These are phyloP conservation scores for Trichomycterus rosablanca DNA, from an alignment of 2,113 vertebrate genomes.

Conservation along the genomic window DNA sequence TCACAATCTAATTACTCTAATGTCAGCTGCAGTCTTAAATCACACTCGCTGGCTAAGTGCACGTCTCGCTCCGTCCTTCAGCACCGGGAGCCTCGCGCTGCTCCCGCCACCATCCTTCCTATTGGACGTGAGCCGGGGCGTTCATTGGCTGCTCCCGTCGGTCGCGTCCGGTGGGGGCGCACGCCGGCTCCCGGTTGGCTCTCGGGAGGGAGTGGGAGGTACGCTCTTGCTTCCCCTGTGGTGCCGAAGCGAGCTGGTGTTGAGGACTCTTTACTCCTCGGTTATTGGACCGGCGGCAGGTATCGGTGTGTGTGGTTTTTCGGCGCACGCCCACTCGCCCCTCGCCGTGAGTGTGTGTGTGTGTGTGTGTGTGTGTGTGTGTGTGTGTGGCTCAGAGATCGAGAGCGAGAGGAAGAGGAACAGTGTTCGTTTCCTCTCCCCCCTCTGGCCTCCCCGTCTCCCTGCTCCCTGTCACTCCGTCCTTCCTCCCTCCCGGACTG, in stretches of 20 bases:
- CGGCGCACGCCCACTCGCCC: slow-evolving; percentile 25
- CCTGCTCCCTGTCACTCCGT: slow-evolving; percentile 74
- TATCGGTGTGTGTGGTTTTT: slow-evolving; percentile 63
- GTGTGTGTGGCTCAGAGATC: slow-evolving; percentile 60
- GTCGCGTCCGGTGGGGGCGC: slow-evolving; percentile 43
- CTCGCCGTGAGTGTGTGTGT: slow-evolving; percentile 39
- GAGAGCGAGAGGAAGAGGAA: slow-evolving; percentile 54
- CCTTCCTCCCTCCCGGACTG: slow-evolving; percentile 59
- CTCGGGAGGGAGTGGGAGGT: slow-evolving; percentile 61
- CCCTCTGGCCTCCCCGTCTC: slow-evolving; percentile 71
- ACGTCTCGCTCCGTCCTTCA: slow-evolving; percentile 57
- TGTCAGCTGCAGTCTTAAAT: slow-evolving; percentile 63
- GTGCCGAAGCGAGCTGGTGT: slow-evolving; percentile 64
- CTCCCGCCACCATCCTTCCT: slow-evolving; percentile 64
- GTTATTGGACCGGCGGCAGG: slow-evolving; percentile 69
- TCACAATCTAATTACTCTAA: slow-evolving; percentile 65
- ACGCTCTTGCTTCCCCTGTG: slow-evolving; percentile 56
- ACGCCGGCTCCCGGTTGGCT: slow-evolving; percentile 54
- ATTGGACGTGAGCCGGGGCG: slow-evolving; percentile 69
- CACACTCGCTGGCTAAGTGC: slow-evolving; percentile 57
- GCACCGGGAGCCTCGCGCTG: slow-evolving; percentile 47
- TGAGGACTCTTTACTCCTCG: slow-evolving; percentile 62
- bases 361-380: slow-evolving; percentile 43
- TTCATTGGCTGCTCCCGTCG: slow-evolving; percentile 61
- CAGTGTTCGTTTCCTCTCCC: slow-evolving; percentile 64